Evolutionary conservation across 2,113 vertebrate genomes (phyloP).

Genomic region (Saimiri boliviensis): DNA sequence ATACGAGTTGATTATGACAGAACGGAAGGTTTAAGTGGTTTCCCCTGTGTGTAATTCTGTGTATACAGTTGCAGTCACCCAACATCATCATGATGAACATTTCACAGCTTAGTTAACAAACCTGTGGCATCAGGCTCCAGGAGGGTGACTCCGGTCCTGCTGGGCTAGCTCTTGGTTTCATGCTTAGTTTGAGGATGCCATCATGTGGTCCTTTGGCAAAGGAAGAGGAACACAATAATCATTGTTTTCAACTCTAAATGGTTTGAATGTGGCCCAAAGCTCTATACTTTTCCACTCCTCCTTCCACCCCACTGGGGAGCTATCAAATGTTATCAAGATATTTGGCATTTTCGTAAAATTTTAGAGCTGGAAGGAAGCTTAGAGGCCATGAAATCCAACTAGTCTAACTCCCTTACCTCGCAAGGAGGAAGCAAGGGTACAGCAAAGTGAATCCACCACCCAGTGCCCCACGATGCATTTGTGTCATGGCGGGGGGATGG

Average conservation of each 20-base stretch:
- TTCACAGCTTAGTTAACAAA: not conserved
- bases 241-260: not conserved
- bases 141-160: not conserved
- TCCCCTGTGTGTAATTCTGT: not conserved
- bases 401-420: not conserved
- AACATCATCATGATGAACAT: not conserved
- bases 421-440: not conserved
- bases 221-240: not conserved
- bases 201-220: not conserved
- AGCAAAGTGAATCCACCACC: not conserved
- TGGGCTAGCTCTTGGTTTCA: not conserved
- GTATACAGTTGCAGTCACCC: not conserved
- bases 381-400: too few relatives aligned
- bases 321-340: not conserved
- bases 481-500: rapidly evolving
- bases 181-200: not conserved
- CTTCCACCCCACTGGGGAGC: not conserved
- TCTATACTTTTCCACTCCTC: not conserved
- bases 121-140: not conserved
- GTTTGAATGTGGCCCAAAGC: not conserved
- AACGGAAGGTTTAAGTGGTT: not conserved
- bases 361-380: not conserved
- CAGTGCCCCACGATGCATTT: not conserved
- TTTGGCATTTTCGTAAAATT: not conserved
- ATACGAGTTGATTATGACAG: not conserved